Conservation (phyloP, 2,113 vertebrate genomes). For the Sylvilagus bachmani region DNA sequence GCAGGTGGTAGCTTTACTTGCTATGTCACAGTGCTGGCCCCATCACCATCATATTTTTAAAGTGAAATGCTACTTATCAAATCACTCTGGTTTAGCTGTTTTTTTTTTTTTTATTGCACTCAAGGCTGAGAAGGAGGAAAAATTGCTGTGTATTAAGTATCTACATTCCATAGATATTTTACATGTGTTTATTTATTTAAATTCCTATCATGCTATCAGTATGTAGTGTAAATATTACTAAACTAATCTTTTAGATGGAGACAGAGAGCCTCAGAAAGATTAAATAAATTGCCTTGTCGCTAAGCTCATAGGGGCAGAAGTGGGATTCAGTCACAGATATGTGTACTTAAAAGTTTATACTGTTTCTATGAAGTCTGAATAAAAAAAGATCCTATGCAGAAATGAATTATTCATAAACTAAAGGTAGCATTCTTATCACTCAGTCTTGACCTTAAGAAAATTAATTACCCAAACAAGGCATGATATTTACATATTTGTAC, state of each 20-base stretch:
- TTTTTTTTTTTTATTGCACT: background rate
- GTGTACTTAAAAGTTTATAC: background rate
- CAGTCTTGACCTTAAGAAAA: constrained; percentile 75
- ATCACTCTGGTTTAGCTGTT: background rate
- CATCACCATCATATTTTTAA: background rate
- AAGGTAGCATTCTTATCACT: constrained; percentile 67
- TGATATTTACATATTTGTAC: constrained; percentile 75
- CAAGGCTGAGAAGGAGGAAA: background rate
- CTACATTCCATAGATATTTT: background rate
- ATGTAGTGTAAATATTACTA: background rate
- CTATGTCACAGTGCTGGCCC: no score
- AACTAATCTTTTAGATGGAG: constrained; percentile 6
- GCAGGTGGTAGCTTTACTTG: no score
- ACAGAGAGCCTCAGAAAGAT: background rate
- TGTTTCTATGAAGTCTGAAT: constrained; percentile 25
- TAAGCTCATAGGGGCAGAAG: background rate
- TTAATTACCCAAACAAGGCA: constrained; percentile 75
- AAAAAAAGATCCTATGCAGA: constrained; percentile 25
- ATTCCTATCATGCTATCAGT: background rate
- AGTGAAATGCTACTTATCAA: background rate
- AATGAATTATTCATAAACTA: constrained; percentile 76
- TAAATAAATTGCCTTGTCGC: constrained; percentile 40
- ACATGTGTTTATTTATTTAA: constrained; percentile 16
- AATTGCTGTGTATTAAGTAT: background rate
- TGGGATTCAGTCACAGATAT: background rate